Base-by-base conservation (phyloP, 64 coral and sea anemone genomes). In the Catalaphyllia jardinei region DNA sequence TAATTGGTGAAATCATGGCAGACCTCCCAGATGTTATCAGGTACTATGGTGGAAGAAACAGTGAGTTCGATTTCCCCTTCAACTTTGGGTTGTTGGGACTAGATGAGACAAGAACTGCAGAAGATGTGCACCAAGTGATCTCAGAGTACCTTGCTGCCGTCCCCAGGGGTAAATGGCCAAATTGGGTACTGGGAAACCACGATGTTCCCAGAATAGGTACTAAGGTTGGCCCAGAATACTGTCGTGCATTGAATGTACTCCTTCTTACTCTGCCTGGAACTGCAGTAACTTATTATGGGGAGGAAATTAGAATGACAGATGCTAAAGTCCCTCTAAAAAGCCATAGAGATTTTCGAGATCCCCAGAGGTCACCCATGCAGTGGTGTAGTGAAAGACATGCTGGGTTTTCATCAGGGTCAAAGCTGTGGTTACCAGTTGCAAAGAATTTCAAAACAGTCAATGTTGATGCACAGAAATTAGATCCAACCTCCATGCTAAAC, bases 221-320 rank as follows among this genome's bases (percentile, higher is more conserved):
- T 24, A 87, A 88, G 71, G 86, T 92, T 79, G 82, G 88, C 22
- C 78, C 83, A 52, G 83, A 65, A 29, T 82, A 78, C 59, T 82
- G 29, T 63, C 73, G 54, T 25, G 91, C 96, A 54, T 16, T 93
- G n/a, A 90, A 94, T 83, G 91, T 94, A 9, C 80, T 98, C 29
- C 67, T 93, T 60, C 88, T 98, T 16, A 95, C 91, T 8, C 90
- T 98, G 13, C 96, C 96, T 69, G 96, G 93, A n/a, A 98, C 93
- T 74, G 87, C 96, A 5, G 67, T 98, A 29, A 93, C 92, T 31
- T 98, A 95, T 69, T 98, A 98, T 91, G 96, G 96, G 22, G 96
- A 98, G 60, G 96, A 98, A 78, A 88, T 98, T 61, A 93, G 96
- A 85, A 95, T 98, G 93, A 57, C 72, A 38, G 69, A 98, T 98